These are phyloP conservation scores for Chlorops oryzae DNA, from an alignment of 1,140 invertebrate species.

Conservation along the genomic window DNA sequence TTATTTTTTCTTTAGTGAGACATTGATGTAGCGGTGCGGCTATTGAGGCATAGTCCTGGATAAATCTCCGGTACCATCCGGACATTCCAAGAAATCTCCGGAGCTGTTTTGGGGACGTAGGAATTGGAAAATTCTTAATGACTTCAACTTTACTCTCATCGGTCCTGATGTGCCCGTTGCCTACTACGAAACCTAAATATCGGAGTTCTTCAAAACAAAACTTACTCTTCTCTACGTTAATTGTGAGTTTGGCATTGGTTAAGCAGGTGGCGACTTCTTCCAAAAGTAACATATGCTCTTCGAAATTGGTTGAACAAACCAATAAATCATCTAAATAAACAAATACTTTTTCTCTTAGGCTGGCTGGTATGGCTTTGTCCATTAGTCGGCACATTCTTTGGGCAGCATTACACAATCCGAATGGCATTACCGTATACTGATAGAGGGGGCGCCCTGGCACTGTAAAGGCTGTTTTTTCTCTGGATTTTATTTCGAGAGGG, in stretches of 20 bases:
- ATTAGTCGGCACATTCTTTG: slow-evolving; percentile 6
- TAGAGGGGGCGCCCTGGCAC: slow-evolving; percentile 5
- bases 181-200: slow-evolving; percentile 8
- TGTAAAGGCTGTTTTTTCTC: too few relatives aligned
- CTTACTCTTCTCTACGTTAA: slow-evolving; percentile 24
- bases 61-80: slow-evolving; percentile 3
- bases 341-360: slow-evolving; percentile 10
- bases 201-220: slow-evolving; percentile 38
- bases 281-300: slow-evolving; percentile 3
- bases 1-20: background rate
- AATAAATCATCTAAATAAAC: slow-evolving; percentile 15
- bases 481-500: background rate
- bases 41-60: slow-evolving; percentile 4
- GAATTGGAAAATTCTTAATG: background rate
- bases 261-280: slow-evolving; percentile 1
- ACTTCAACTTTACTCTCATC: slow-evolving; percentile 20
- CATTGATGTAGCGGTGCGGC: background rate
- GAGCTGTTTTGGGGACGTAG: background rate
- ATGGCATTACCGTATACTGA: slow-evolving; percentile 9
- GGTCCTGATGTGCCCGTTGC: slow-evolving; percentile 16
- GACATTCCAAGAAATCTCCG: slow-evolving; percentile 3
- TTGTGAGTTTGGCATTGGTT: slow-evolving; percentile 3
- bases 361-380: slow-evolving; percentile 5
- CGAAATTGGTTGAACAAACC: slow-evolving; percentile 5
- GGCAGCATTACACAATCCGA: too few relatives aligned